These are phyloP conservation scores for Scytalopus superciliaris DNA, from an alignment of 2,113 vertebrate genomes.

Conservation along the genomic window DNA sequence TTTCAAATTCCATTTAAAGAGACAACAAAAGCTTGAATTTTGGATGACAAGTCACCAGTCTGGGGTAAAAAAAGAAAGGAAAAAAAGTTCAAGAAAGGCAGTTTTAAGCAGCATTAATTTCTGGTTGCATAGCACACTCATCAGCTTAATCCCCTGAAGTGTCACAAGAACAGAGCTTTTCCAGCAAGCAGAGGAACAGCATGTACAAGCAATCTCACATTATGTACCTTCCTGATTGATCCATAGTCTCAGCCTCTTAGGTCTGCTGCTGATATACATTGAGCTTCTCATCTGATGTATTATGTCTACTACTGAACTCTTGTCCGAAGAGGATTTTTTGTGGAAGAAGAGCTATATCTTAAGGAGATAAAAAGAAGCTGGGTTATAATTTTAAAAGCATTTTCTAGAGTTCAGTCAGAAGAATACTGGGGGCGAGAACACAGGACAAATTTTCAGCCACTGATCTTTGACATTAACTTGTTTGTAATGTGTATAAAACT, in stretches of 20 bases:
- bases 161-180: constrained; percentile 35
- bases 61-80: neutral
- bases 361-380: neutral
- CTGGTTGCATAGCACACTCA: constrained; percentile 39
- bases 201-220: constrained; percentile 37
- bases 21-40: neutral
- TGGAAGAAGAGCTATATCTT: neutral
- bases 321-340: neutral
- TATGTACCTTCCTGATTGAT: constrained; percentile 31
- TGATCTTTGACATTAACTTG: neutral
- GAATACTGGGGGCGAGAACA: neutral
- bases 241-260: neutral
- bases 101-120: neutral
- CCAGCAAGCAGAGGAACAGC: constrained; percentile 24
- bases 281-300: constrained; percentile 1
- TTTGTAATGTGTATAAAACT: neutral
- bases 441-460: neutral
- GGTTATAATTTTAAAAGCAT: neutral
- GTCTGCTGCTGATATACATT: neutral
- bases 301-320: neutral
- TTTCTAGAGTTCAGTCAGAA: neutral
- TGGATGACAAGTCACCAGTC: neutral
- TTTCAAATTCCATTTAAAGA: neutral
- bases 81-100: neutral
- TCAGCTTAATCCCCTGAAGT: constrained; percentile 57